Conservation (phyloP, 2,797 vertebrate genomes). For the Pagetopsis macropterus region DNA sequence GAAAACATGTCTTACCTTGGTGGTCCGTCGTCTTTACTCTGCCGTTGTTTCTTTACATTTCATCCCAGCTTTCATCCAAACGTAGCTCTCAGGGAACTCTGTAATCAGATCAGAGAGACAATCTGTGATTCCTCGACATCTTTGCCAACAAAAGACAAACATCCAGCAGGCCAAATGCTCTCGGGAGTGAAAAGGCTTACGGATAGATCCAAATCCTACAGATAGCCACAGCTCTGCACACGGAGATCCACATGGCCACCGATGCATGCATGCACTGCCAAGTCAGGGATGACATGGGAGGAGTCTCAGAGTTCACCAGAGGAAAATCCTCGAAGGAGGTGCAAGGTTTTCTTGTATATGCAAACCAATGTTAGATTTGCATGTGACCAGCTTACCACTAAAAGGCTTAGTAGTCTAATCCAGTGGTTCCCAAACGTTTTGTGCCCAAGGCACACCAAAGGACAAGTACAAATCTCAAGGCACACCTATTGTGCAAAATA, state of each 20-base stretch:
- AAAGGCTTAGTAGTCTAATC: constrained; percentile 81
- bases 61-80: constrained; percentile 50
- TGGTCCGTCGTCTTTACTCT: constrained; percentile 39
- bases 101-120: constrained; percentile 61
- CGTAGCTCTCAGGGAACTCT: constrained; percentile 55
- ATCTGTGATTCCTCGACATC: constrained; percentile 36
- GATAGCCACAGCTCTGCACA: constrained; percentile 31
- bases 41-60: constrained; percentile 33
- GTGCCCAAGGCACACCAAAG: no score
- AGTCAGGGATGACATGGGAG: constrained; percentile 65
- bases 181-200: constrained; percentile 26
- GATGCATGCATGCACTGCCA: constrained; percentile 59
- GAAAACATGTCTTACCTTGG: constrained; percentile 53
- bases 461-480: no score
- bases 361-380: constrained; percentile 73
- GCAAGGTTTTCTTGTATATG: constrained; percentile 64
- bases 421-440: neutral
- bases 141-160: constrained; percentile 32
- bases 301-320: constrained; percentile 47
- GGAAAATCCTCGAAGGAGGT: constrained; percentile 65
- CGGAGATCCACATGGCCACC: constrained; percentile 66
- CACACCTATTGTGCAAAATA: no score
- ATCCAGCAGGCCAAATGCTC: constrained; percentile 19
- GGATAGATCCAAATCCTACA: constrained; percentile 42
- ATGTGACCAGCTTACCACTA: constrained; percentile 79